A percentile compares a stretch with the other conserved stretches of the same genome.
These are phyloP conservation scores for Emys orbicularis DNA, from an alignment of 2,797 vertebrate species.

Conservation along the genomic window DNA sequence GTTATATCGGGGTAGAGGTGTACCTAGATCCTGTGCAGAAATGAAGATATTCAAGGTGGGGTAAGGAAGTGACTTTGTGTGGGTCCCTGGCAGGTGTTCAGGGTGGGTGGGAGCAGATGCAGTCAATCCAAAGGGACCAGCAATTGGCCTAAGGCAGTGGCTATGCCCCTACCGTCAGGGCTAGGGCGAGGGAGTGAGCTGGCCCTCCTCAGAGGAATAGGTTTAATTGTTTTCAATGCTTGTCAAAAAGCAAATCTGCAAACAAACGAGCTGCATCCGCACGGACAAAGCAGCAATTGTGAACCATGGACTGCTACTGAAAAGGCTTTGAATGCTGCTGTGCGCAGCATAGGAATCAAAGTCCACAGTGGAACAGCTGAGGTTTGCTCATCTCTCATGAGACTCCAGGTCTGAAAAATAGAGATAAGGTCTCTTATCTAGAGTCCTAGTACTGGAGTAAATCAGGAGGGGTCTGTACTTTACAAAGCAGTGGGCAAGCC, in stretches of 20 bases:
- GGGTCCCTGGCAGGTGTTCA: background rate
- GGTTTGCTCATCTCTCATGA: background rate
- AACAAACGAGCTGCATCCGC: background rate
- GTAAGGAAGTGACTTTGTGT: background rate
- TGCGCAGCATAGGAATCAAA: background rate
- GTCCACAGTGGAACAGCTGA: background rate
- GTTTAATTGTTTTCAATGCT: background rate
- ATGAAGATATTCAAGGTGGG: background rate
- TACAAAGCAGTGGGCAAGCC: background rate
- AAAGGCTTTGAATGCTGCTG: background rate
- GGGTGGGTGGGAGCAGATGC: background rate
- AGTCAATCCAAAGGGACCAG: background rate
- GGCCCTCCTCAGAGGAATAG: background rate
- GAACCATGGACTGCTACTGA: background rate
- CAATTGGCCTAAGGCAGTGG: background rate
- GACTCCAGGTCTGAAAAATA: background rate
- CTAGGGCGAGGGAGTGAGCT: background rate
- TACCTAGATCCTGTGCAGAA: rapidly evolving
- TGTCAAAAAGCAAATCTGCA: background rate
- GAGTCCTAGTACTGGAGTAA: background rate
- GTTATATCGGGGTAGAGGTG: too few relatives aligned
- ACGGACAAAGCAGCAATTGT: rapidly evolving
- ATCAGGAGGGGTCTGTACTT: background rate
- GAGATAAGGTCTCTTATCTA: background rate
- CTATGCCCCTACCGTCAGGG: background rate